These are phyloP conservation scores for Drosophila sp. DNA, from an alignment of 1,140 invertebrate species.

Conservation along the genomic window DNA sequence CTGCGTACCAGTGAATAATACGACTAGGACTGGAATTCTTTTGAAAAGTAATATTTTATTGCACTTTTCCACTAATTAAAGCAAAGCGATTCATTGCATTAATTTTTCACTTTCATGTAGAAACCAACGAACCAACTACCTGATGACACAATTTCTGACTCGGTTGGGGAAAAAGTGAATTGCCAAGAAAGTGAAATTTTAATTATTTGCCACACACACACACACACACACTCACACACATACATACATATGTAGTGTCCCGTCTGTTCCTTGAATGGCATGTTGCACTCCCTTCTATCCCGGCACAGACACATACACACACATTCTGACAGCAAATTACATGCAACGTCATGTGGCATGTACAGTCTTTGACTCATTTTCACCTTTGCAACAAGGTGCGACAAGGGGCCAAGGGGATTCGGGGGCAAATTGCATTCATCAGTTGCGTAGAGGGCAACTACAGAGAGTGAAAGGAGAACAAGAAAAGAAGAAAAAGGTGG, in stretches of 20 bases:
- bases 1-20: conserved; percentile 15
- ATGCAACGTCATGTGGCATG: conserved; percentile 80
- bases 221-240: conserved; percentile 2
- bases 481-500: conserved; percentile 40
- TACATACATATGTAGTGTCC: not conserved
- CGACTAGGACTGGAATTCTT: not conserved
- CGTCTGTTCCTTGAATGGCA: conserved; percentile 70
- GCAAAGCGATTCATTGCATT: conserved; percentile 24
- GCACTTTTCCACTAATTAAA: not conserved
- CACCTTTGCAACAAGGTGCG: conserved; percentile 45
- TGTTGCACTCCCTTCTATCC: conserved; percentile 45
- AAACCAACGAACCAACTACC: conserved; percentile 42
- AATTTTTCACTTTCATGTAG: conserved; percentile 9
- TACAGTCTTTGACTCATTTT: conserved; percentile 74
- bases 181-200: conserved; percentile 81
- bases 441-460: conserved; percentile 57
- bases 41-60: not conserved
- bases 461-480: conserved; percentile 12
- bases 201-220: conserved; percentile 68
- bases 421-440: conserved; percentile 61
- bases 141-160: conserved; percentile 72
- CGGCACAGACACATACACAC: conserved; percentile 74
- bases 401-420: not conserved
- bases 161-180: conserved; percentile 66
- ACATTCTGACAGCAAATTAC: conserved; percentile 73